Percentiles rank a stretch among this genome's conserved stretches.
These are phyloP conservation scores for Podarcis lilfordi DNA, from an alignment of 2,797 vertebrate genomes.

Conservation along the genomic window DNA sequence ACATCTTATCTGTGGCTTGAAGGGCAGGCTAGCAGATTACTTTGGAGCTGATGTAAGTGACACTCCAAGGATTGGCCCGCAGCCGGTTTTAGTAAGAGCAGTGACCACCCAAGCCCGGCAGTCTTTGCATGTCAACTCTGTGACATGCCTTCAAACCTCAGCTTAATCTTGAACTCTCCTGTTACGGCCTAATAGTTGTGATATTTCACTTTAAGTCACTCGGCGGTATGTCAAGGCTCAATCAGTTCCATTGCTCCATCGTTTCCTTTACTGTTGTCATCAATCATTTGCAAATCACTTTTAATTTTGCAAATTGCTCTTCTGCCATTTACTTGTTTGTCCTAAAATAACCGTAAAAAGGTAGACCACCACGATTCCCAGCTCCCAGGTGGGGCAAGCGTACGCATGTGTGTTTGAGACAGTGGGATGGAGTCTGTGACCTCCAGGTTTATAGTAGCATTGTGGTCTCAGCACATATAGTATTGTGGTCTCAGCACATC, in stretches of 20 bases:
- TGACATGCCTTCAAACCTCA: constrained; percentile 71
- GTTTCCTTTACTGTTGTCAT: background rate
- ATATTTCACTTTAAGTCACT: constrained; percentile 61
- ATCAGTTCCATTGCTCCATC: constrained; percentile 34
- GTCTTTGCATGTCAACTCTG: constrained; percentile 72
- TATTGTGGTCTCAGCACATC: background rate
- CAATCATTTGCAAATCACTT: constrained; percentile 1
- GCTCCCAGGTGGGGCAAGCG: background rate
- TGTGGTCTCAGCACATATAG: background rate
- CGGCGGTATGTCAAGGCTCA: constrained; percentile 49
- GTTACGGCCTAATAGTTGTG: constrained; percentile 60
- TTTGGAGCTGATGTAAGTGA: constrained; percentile 83
- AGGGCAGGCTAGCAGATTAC: constrained; percentile 80
- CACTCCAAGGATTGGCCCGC: constrained; percentile 78
- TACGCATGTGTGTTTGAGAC: too few relatives aligned
- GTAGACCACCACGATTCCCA: background rate
- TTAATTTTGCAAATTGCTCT: constrained; percentile 6
- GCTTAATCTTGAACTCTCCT: constrained; percentile 69
- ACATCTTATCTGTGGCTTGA: constrained; percentile 81
- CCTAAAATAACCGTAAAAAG: background rate
- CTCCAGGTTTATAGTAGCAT: background rate
- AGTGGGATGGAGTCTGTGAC: background rate
- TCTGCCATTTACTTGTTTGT: background rate
- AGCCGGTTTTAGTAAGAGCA: constrained; percentile 71
- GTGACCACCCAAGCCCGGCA: constrained; percentile 57